Percentiles rank a stretch among this genome's conserved stretches.
Evolutionary conservation across 2,797 vertebrate species (phyloP).

Genomic region (Gouania willdenowi): DNA sequence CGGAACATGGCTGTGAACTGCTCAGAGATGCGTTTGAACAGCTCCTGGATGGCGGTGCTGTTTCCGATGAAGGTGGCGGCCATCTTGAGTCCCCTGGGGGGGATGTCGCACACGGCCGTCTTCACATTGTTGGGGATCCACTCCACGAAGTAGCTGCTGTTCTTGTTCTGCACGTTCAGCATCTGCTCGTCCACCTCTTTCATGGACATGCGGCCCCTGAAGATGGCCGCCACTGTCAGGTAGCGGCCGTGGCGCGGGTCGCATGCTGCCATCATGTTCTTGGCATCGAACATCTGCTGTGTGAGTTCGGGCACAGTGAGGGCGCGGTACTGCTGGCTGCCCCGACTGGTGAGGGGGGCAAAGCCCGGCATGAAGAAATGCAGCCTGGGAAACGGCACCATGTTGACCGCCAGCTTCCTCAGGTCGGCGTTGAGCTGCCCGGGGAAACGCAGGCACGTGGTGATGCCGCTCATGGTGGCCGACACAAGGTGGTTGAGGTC

Average conservation of each 20-base stretch:
- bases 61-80: slow-evolving; percentile 90
- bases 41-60: slow-evolving; percentile 94
- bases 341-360: slow-evolving; percentile 79
- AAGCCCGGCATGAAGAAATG: slow-evolving; percentile 89
- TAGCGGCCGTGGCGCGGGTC: too few relatives aligned
- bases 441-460: slow-evolving; percentile 88
- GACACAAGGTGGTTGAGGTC: slow-evolving; percentile 91
- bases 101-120: too few relatives aligned
- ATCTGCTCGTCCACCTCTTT: too few relatives aligned
- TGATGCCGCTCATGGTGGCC: slow-evolving; percentile 88
- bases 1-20: slow-evolving; percentile 82
- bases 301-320: too few relatives aligned
- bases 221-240: slow-evolving; percentile 85
- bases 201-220: slow-evolving; percentile 85
- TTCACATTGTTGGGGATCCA: too few relatives aligned
- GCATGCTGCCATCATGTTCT: too few relatives aligned
- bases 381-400: slow-evolving; percentile 89
- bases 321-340: slow-evolving; percentile 84
- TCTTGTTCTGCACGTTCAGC: too few relatives aligned
- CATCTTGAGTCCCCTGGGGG: too few relatives aligned
- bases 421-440: slow-evolving; percentile 88
- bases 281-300: too few relatives aligned
- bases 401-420: slow-evolving; percentile 88
- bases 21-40: slow-evolving; percentile 90
- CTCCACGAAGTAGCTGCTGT: too few relatives aligned